phyloP scores from a whole-genome alignment of 2,113 vertebrate genomes.

The Andinoacara biseriatus region DNA sequence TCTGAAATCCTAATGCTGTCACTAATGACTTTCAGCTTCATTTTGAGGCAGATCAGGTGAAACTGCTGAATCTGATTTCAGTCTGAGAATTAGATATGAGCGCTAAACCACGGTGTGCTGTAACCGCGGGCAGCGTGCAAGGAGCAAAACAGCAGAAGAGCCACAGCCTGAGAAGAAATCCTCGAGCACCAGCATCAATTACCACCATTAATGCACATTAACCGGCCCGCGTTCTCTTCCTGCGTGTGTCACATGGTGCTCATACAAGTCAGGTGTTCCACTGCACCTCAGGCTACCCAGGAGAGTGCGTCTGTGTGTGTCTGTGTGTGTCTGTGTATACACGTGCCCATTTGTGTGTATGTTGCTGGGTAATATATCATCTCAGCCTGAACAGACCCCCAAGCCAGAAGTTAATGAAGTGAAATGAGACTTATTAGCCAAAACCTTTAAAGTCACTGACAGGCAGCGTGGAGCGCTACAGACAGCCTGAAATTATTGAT shows the following conservation, averaged over 20 bases:
- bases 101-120: background rate
- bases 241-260: conserved; percentile 57
- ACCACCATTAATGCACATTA: conserved; percentile 70
- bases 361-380: conserved; percentile 76
- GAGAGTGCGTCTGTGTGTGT: background rate
- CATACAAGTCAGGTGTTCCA: conserved; percentile 22
- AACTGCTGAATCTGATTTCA: conserved; percentile 30
- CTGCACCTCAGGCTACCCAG: conserved; percentile 62
- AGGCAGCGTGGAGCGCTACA: conserved; percentile 68
- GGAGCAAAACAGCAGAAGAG: conserved; percentile 32
- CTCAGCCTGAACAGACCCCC: conserved; percentile 78
- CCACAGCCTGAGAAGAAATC: conserved; percentile 42
- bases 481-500: conserved; percentile 62
- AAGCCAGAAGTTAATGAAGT: conserved; percentile 83
- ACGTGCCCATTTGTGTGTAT: conserved; percentile 31
- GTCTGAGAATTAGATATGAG: background rate
- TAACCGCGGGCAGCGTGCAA: conserved; percentile 24
- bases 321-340: conserved; percentile 18
- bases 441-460: conserved; percentile 80
- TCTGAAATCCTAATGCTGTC: conserved; percentile 29
- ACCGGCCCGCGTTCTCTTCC: conserved; percentile 64
- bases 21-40: conserved; percentile 38
- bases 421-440: conserved; percentile 84
- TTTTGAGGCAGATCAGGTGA: conserved; percentile 42
- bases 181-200: conserved; percentile 69